These are phyloP conservation scores for Luidia sarsii DNA, from an alignment of 53 echinoderm and acorn worm genomes.

Conservation along the genomic window DNA sequence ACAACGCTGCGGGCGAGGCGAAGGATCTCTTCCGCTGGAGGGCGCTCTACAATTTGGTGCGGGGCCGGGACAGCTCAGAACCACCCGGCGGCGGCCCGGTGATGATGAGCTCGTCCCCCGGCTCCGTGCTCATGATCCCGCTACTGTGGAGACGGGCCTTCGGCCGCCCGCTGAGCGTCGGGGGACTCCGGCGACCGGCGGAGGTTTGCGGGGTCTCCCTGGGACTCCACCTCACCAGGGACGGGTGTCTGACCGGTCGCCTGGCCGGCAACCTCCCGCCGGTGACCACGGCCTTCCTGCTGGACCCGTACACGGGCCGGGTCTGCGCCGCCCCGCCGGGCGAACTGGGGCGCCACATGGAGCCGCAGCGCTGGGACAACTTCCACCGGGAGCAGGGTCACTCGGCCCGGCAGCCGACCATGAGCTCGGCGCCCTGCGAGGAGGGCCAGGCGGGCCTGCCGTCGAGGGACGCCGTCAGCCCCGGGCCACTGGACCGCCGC, in stretches of 20 bases:
- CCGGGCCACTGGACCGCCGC: background rate
- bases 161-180: background rate
- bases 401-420: conserved; percentile 4
- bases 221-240: background rate
- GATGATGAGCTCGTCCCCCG: too few species aligned
- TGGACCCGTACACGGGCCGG: conserved; percentile 17
- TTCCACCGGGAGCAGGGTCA: background rate
- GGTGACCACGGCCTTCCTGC: background rate
- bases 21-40: too few species aligned
- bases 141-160: conserved; percentile 13
- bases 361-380: conserved; percentile 34
- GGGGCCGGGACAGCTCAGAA: too few species aligned
- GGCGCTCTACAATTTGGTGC: too few species aligned
- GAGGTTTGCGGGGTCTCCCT: conserved; percentile 14
- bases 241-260: conserved; percentile 17
- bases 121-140: too few species aligned
- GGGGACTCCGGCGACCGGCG: background rate
- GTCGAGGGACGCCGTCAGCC: background rate
- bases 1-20: too few species aligned
- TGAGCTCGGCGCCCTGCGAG: background rate
- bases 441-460: too few species aligned
- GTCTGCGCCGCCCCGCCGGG: background rate
- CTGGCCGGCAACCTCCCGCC: conserved; percentile 18
- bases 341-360: background rate
- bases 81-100: too few species aligned